Conservation (phyloP, 2,113 vertebrate genomes). For the Oryzias melastigma region DNA sequence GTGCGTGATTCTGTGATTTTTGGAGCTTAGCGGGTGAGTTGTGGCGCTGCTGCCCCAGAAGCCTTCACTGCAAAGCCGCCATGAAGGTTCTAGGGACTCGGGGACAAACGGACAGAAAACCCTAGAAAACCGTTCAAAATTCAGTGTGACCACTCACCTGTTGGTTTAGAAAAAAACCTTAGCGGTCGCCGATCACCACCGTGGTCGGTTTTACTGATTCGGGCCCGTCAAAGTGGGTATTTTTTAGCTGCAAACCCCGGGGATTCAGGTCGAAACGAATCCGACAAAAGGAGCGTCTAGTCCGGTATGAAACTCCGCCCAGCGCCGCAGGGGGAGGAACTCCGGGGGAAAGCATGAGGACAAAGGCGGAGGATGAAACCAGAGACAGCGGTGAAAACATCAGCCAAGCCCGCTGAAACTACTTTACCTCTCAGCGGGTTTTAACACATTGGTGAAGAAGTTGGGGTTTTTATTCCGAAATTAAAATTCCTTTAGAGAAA, state of each 20-base stretch:
- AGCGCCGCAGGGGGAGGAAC: slow-evolving; percentile 86
- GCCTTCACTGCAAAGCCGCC: slow-evolving; percentile 78
- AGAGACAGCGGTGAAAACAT: slow-evolving; percentile 47
- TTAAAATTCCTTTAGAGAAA: not conserved
- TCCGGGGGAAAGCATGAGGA: slow-evolving; percentile 76
- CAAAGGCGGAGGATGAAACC: slow-evolving; percentile 76
- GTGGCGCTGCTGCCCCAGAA: slow-evolving; percentile 65
- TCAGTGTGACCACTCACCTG: slow-evolving; percentile 63
- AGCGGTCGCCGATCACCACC: slow-evolving; percentile 16
- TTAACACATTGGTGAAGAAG: too few species aligned
- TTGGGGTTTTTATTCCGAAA: too few species aligned
- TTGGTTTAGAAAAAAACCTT: slow-evolving; percentile 16
- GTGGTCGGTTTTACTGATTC: slow-evolving; percentile 27
- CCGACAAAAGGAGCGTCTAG: slow-evolving; percentile 85
- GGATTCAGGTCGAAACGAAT: slow-evolving; percentile 81
- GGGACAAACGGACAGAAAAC: slow-evolving; percentile 68
- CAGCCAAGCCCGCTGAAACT: slow-evolving; percentile 24
- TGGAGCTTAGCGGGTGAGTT: slow-evolving; percentile 42
- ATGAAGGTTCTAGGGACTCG: slow-evolving; percentile 77
- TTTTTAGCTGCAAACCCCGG: slow-evolving; percentile 78
- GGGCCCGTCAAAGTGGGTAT: slow-evolving; percentile 52
- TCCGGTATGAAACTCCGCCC: slow-evolving; percentile 86
- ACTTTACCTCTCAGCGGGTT: not conserved
- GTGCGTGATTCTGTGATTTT: not conserved
- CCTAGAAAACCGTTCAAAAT: slow-evolving; percentile 48